A percentile compares a stretch with the other conserved stretches of the same genome.
phyloP scores from a whole-genome alignment of 2,888 invertebrate genomes.

The Caenorhabditis doughertyi region DNA sequence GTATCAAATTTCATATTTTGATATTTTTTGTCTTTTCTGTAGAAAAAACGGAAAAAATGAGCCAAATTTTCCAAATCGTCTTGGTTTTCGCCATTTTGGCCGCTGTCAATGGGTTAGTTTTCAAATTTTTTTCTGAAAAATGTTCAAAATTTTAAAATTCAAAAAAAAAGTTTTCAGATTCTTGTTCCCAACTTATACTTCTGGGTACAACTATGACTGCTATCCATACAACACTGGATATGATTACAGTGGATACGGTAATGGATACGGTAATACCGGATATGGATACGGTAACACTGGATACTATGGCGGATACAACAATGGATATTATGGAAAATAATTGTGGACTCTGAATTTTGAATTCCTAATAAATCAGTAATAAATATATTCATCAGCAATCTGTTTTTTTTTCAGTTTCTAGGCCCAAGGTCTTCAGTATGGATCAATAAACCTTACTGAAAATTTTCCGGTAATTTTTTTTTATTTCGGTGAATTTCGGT shows the following conservation, averaged over 20 bases:
- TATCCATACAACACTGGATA: constrained; percentile 23
- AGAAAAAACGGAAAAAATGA: constrained; percentile 31
- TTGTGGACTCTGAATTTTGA: too few species aligned
- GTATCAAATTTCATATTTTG: constrained; percentile 30
- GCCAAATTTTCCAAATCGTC: constrained; percentile 28
- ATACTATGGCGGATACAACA: constrained; percentile 20
- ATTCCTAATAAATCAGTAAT: too few species aligned
- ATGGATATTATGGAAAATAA: constrained; percentile 22
- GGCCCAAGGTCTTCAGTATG: too few species aligned
- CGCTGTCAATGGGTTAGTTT: constrained; percentile 18
- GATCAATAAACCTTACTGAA: too few species aligned
- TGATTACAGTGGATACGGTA: constrained; percentile 14
- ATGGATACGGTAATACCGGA: constrained; percentile 25
- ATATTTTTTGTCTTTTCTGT: too few species aligned
- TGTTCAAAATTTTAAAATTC: background rate
- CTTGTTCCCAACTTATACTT: constrained; percentile 21
- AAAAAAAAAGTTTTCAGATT: background rate
- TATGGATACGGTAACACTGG: constrained; percentile 37
- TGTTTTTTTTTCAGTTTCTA: too few species aligned
- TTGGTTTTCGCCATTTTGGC: constrained; percentile 35
- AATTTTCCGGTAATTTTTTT: too few species aligned
- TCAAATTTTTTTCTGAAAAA: too few species aligned
- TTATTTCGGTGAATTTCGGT: too few species aligned
- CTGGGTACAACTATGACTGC: constrained; percentile 25
- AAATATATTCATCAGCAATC: too few species aligned